Evolutionary conservation across 2,888 invertebrate genomes (phyloP).

Genomic region (Platycheirus albimanus): DNA sequence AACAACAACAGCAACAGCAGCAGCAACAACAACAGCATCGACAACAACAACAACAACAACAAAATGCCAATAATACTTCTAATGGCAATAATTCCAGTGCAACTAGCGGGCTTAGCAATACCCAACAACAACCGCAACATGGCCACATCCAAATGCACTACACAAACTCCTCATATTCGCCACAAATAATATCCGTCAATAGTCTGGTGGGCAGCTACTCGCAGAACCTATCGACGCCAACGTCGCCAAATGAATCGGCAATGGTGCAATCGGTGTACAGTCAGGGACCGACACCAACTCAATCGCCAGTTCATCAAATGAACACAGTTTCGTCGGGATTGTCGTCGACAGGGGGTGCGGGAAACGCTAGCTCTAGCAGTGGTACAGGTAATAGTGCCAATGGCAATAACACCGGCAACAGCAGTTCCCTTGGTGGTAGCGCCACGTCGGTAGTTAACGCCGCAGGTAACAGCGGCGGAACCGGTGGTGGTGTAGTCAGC

Average conservation of each 20-base stretch:
- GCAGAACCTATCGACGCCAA: slow-evolving; percentile 84
- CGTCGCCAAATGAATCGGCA: slow-evolving; percentile 84
- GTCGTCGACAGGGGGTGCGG: slow-evolving; percentile 80
- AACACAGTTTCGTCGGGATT: slow-evolving; percentile 75
- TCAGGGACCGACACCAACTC: slow-evolving; percentile 83
- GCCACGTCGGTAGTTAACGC: slow-evolving; percentile 59
- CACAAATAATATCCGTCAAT: slow-evolving; percentile 83
- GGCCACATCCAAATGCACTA: slow-evolving; percentile 77
- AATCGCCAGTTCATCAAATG: slow-evolving; percentile 81
- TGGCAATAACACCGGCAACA: slow-evolving; percentile 55
- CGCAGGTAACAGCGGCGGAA: slow-evolving; percentile 52
- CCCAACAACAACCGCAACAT: slow-evolving; percentile 76
- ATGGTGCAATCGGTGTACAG: slow-evolving; percentile 84
- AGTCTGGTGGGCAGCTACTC: slow-evolving; percentile 84
- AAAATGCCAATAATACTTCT: slow-evolving; percentile 60
- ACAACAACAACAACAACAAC: slow-evolving; percentile 78
- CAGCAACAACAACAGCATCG: no score
- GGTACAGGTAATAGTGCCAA: slow-evolving; percentile 76
- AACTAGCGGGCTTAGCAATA: slow-evolving; percentile 74
- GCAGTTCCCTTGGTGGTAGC: slow-evolving; percentile 72
- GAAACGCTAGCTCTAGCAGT: slow-evolving; percentile 77
- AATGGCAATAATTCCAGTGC: slow-evolving; percentile 56
- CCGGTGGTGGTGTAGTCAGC: slow-evolving; percentile 63
- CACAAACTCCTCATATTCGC: slow-evolving; percentile 79
- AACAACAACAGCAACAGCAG: slow-evolving; percentile 78